Evolutionary conservation across 1,140 invertebrate species (phyloP), one percentile per base, ranked within the genome.

Genomic region (Philopotamus ludificatus): DNA sequence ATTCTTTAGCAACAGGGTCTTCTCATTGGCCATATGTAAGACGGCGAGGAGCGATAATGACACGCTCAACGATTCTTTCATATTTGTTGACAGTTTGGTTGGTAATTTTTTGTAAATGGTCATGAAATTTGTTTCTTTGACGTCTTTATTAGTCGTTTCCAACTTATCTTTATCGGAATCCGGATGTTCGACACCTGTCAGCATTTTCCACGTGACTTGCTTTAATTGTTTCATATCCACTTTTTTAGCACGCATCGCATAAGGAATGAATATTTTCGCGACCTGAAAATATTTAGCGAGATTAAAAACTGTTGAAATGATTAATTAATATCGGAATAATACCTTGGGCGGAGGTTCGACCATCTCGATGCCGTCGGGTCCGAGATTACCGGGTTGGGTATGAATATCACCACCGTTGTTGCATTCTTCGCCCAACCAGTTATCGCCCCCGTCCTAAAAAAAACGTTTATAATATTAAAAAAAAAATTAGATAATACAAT

Each of bases 221-320:
- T 93, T 93, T 8, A 94, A 72, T 72, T 86, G 85, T 67, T 86
- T 87, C 82, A 94, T 90, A 72, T 94, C 88, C 7, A 93, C 83
- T 71, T 88, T 90, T 71, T 93, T 93, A 0, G 90, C 89, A 66
- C 84, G 82, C 75, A 86, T 84, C 9, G 89, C 88, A 74, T 91
- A 93, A 1, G 83, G 82, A 60, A 92, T 87, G 67, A 85, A 83
- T 63, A 86, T 84, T 77, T 88, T 87, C 2, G 83, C 81, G 39
- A 89, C 82, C 86, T 84, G 70, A 70, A 72, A 8, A 58, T 50
- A n/a, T n/a, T n/a, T n/a, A n/a, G n/a, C n/a, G n/a, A n/a, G 3
- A 41, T 39, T 16, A 39, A 39, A 15, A 57, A 58, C 21, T 39
- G 45, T 28, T 23, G 1, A 88, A 72, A 77, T 85, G 85, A 62